These are phyloP conservation scores for Coregonus suidteri DNA, from an alignment of 2,797 vertebrate species.

Conservation along the genomic window DNA sequence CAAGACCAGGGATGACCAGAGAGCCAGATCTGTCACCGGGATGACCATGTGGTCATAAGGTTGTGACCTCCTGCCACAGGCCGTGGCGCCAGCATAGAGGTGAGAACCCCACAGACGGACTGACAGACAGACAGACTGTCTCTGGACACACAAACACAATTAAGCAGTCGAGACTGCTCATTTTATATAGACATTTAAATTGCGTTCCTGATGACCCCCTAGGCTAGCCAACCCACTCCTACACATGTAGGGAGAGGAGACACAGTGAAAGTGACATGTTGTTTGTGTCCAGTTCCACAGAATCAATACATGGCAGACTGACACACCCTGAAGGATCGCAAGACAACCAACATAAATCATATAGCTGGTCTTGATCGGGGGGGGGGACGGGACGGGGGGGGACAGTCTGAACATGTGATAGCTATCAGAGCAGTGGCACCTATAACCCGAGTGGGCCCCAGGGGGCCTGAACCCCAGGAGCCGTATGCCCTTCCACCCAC, in stretches of 20 bases:
- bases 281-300: constrained; percentile 2
- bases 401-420: constrained; percentile 54
- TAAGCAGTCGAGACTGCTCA: constrained; percentile 72
- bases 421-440: neutral
- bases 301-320: constrained; percentile 30
- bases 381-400: no score
- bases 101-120: neutral
- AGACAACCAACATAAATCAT: constrained; percentile 79
- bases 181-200: constrained; percentile 60
- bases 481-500: neutral
- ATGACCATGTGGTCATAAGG: constrained; percentile 46
- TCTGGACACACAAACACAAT: constrained; percentile 70
- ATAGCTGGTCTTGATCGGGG: constrained; percentile 74
- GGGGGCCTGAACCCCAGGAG: neutral
- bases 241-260: constrained; percentile 62
- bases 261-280: constrained; percentile 13
- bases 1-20: constrained; percentile 13
- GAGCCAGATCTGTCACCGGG: constrained; percentile 47
- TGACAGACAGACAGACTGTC: constrained; percentile 57
- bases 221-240: constrained; percentile 45
- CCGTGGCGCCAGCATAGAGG: constrained; percentile 49
- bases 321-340: constrained; percentile 41
- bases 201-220: constrained; percentile 54
- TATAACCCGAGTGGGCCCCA: no score
- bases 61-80: constrained; percentile 52